Evolutionary conservation across 2,113 vertebrate genomes (phyloP).

Genomic region (Semicossyphus pulcher): DNA sequence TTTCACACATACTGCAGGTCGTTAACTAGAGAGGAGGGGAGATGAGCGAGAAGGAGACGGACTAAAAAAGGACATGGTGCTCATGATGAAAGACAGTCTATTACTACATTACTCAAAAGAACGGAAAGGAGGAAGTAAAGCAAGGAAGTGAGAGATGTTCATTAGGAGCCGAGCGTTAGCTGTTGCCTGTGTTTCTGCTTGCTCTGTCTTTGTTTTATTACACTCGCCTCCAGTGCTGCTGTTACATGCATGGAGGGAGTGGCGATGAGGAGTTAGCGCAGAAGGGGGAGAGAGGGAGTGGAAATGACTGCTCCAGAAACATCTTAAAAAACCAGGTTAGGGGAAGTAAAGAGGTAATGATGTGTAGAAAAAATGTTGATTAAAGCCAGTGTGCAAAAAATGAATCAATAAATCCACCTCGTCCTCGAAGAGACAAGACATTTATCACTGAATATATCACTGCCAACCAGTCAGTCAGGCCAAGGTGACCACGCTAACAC

Average conservation of each 20-base stretch:
- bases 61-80: background rate
- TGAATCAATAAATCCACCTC: background rate
- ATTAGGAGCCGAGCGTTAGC: constrained; percentile 41
- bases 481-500: background rate
- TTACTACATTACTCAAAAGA: background rate
- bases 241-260: constrained; percentile 59
- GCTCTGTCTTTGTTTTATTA: constrained; percentile 53
- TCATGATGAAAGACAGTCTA: constrained; percentile 16
- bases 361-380: background rate
- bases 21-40: constrained; percentile 37
- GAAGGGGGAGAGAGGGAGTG: constrained; percentile 21
- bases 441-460: background rate
- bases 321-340: constrained; percentile 33
- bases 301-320: constrained; percentile 25
- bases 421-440: background rate
- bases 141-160: constrained; percentile 4
- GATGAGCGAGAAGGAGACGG: background rate
- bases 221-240: constrained; percentile 56
- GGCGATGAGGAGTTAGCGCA: constrained; percentile 30
- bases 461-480: background rate
- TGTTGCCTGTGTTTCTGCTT: constrained; percentile 45
- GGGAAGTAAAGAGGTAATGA: constrained; percentile 8
- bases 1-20: constrained; percentile 24
- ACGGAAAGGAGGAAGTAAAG: background rate
- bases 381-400: background rate